Conservation (phyloP, 2,888 invertebrate species). For the Rhogogaster chlorosoma region DNA sequence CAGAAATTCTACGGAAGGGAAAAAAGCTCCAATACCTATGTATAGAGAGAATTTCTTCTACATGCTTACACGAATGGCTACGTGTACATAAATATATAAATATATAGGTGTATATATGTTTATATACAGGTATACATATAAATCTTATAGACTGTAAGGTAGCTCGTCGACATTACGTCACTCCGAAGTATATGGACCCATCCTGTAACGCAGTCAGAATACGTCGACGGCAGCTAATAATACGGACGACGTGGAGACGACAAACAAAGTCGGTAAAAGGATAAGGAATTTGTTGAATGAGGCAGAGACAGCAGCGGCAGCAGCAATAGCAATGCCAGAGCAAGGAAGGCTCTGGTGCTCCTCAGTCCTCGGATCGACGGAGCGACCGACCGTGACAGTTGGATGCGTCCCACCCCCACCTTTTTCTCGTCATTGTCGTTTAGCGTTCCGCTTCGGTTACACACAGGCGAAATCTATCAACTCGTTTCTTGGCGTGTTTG, state of each 20-base stretch:
- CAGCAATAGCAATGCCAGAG: not conserved
- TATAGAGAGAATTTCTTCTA: not conserved
- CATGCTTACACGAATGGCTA: not conserved
- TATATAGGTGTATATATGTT: not conserved
- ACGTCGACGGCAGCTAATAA: constrained; percentile 36
- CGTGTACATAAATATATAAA: not conserved
- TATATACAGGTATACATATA: too few species aligned
- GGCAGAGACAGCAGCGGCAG: constrained; percentile 13
- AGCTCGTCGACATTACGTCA: not conserved
- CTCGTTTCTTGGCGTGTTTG: constrained; percentile 46
- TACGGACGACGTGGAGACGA: constrained; percentile 21
- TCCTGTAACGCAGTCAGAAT: constrained; percentile 13
- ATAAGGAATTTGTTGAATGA: constrained; percentile 46
- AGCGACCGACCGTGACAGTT: constrained; percentile 45
- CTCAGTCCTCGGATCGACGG: not conserved
- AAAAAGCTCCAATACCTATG: not conserved
- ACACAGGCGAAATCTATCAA: constrained; percentile 43
- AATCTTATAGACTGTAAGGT: not conserved
- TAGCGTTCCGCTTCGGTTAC: constrained; percentile 47
- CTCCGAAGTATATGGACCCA: not conserved
- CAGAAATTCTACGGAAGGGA: not conserved
- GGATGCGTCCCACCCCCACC: constrained; percentile 35
- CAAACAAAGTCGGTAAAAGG: constrained; percentile 39
- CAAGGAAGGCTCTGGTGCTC: not conserved
- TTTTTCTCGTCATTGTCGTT: constrained; percentile 45